Percentiles rank a stretch among this genome's conserved stretches.
Conservation (phyloP, 2,113 vertebrate species). For the Erythrocercus mccallii region DNA sequence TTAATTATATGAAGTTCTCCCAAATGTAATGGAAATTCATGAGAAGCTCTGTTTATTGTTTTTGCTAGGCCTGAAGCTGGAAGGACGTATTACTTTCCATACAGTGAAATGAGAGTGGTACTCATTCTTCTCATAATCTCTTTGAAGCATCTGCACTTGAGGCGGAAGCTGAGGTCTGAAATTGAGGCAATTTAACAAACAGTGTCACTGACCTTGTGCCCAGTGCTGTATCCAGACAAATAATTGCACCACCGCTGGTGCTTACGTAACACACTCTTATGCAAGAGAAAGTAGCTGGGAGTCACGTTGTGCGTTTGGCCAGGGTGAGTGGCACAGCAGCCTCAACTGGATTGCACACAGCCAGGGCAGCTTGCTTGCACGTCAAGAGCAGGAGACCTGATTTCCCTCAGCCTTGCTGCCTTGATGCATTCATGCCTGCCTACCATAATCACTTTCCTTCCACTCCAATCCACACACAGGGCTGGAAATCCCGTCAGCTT, state of each 20-base stretch:
- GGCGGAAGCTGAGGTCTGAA: neutral
- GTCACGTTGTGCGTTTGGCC: neutral
- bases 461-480: accelerated
- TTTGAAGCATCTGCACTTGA: neutral
- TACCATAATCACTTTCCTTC: neutral
- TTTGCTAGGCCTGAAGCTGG: neutral
- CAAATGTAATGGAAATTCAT: neutral
- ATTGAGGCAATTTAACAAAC: neutral
- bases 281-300: constrained; percentile 2
- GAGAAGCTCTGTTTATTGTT: neutral
- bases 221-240: neutral
- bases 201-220: neutral
- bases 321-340: neutral
- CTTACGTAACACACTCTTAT: neutral
- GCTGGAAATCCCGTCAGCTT: neutral
- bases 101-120: neutral
- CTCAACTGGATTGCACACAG: neutral
- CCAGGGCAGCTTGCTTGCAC: neutral
- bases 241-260: neutral
- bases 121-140: neutral
- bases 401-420: neutral
- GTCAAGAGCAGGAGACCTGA: neutral
- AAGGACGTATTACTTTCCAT: neutral
- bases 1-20: neutral
- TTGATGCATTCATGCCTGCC: neutral